These are phyloP conservation scores for Eristalinus aeneus DNA, from an alignment of 2,888 invertebrate genomes.

Conservation along the genomic window DNA sequence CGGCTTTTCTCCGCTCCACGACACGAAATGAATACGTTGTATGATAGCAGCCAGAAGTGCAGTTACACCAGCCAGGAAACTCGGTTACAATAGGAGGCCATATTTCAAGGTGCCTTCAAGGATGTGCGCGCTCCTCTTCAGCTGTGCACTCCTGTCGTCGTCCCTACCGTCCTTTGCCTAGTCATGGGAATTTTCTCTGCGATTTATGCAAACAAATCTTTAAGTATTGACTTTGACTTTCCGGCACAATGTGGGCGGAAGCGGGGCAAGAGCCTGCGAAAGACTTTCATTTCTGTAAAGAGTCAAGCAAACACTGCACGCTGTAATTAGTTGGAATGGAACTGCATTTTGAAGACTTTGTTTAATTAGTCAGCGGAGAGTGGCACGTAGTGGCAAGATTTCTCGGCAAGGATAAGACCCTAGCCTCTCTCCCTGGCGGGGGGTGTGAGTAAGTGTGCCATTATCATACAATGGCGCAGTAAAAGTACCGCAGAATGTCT, in stretches of 20 bases:
- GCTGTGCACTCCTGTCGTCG: constrained; percentile 1
- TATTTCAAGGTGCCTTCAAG: constrained; percentile 64
- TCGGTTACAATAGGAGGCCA: constrained; percentile 60
- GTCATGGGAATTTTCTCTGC: not conserved
- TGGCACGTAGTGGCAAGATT: constrained; percentile 49
- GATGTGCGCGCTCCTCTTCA: constrained; percentile 15
- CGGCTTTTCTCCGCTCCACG: constrained; percentile 41
- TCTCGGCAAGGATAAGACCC: constrained; percentile 27
- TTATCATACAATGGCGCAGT: constrained; percentile 67
- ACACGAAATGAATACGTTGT: constrained; percentile 62
- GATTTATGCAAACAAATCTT: constrained; percentile 61
- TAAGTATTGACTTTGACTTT: constrained; percentile 64
- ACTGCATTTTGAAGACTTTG: constrained; percentile 53
- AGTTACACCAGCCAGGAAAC: constrained; percentile 34
- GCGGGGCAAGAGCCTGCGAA: not conserved
- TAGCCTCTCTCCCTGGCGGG: not conserved
- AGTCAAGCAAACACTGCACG: constrained; percentile 43
- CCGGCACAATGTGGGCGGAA: not conserved
- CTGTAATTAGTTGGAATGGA: constrained; percentile 55
- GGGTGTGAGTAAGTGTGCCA: constrained; percentile 40
- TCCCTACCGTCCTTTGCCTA: not conserved
- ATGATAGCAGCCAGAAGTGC: constrained; percentile 31
- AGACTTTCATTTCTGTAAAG: constrained; percentile 33
- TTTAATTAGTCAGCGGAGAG: constrained; percentile 50
- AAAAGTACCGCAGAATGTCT: constrained; percentile 59